Percentiles rank a stretch among this genome's conserved stretches.
phyloP scores from a whole-genome alignment of 2,888 invertebrate species.

The Hanleya hanleyi region DNA sequence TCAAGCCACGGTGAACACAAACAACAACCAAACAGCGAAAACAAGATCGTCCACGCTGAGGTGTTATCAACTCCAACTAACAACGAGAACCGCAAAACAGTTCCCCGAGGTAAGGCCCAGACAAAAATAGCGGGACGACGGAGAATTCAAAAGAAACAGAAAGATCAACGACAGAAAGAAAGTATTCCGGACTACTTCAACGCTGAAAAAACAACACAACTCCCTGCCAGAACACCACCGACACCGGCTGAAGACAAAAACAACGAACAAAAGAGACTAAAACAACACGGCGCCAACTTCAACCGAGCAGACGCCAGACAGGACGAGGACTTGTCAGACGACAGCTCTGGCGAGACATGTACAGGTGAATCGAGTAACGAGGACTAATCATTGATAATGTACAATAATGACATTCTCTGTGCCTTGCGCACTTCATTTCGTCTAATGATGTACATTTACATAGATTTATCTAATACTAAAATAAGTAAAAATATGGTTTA shows the following conservation, averaged over 20 bases:
- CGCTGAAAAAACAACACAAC: not conserved
- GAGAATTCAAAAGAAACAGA: not conserved
- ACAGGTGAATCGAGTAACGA: not conserved
- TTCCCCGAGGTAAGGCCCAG: not conserved
- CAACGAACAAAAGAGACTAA: not conserved
- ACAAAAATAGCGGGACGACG: not conserved
- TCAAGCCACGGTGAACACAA: not conserved
- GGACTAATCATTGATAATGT: not conserved
- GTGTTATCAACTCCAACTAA: not conserved
- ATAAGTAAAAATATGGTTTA: too few species aligned
- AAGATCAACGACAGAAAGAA: not conserved
- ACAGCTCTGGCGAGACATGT: not conserved
- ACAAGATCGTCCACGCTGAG: not conserved
- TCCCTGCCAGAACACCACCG: not conserved
- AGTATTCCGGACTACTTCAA: not conserved
- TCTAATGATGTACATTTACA: too few species aligned
- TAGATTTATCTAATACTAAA: too few species aligned
- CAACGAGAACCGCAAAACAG: not conserved
- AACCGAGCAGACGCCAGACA: not conserved
- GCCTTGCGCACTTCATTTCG: too few species aligned
- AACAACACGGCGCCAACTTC: not conserved
- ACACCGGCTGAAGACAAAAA: not conserved
- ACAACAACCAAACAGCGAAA: not conserved
- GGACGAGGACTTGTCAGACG: not conserved
- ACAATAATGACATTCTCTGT: too few species aligned